These are phyloP conservation scores for Ormyrus thymus DNA, from an alignment of 2,888 invertebrate species.

Conservation along the genomic window DNA sequence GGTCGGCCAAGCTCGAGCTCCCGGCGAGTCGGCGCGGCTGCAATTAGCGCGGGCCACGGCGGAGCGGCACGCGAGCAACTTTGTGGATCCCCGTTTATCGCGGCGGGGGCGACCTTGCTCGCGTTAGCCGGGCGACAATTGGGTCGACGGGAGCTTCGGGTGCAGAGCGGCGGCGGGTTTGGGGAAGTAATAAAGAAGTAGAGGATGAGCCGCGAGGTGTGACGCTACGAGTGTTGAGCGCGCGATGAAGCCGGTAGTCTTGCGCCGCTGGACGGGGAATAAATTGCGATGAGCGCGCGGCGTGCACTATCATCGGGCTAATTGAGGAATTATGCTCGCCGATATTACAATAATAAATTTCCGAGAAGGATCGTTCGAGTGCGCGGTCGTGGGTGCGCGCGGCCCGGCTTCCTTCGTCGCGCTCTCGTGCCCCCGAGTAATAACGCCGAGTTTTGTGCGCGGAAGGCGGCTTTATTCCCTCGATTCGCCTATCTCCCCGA, in stretches of 20 bases:
- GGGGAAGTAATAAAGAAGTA: too few species aligned
- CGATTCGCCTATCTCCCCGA: constrained; percentile 26
- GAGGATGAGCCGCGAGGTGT: too few species aligned
- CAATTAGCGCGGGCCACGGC: constrained; percentile 67
- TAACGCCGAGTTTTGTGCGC: constrained; percentile 42
- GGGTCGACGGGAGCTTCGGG: too few species aligned
- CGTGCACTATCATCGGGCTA: constrained; percentile 46
- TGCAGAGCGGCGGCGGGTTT: too few species aligned
- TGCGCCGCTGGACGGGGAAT: not conserved
- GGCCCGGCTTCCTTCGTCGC: constrained; percentile 33
- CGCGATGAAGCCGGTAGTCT: too few species aligned
- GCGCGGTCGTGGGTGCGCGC: not conserved
- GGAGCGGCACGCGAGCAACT: constrained; percentile 64
- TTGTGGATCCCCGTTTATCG: constrained; percentile 41
- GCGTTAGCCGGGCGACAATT: too few species aligned
- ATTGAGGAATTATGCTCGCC: constrained; percentile 40
- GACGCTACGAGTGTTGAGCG: too few species aligned
- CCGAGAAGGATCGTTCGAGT: constrained; percentile 37
- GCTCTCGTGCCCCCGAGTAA: constrained; percentile 56
- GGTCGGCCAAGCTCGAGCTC: constrained; percentile 67
- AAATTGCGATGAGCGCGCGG: constrained; percentile 26
- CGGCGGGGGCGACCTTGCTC: too few species aligned
- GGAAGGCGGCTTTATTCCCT: constrained; percentile 35
- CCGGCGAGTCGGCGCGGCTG: constrained; percentile 67
- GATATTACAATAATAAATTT: constrained; percentile 54